These are phyloP conservation scores for Rhagophthalmus giganteus DNA, from an alignment of 2,888 invertebrate genomes.

Conservation along the genomic window DNA sequence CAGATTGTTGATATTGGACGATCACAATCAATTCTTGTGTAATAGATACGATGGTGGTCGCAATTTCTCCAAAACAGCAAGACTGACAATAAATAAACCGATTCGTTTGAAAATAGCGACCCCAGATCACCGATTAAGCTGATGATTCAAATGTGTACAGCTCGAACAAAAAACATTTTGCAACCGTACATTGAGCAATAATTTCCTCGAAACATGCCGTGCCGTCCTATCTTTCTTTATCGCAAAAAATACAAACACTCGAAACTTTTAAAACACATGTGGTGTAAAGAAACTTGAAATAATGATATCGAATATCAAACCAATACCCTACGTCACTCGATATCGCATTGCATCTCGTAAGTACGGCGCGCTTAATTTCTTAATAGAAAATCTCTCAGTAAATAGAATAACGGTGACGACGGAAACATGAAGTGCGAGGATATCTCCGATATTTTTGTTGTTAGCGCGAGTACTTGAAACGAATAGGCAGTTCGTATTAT, in stretches of 20 bases:
- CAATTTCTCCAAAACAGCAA: too few species aligned
- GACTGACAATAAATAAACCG: too few species aligned
- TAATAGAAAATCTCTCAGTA: conserved; percentile 5
- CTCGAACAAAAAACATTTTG: too few species aligned
- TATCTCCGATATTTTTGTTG: not conserved
- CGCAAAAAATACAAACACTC: too few species aligned
- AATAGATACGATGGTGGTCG: too few species aligned
- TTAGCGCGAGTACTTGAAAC: not conserved
- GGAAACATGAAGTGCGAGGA: conserved; percentile 10
- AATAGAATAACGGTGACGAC: not conserved
- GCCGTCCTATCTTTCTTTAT: too few species aligned
- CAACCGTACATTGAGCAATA: too few species aligned
- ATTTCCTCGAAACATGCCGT: too few species aligned
- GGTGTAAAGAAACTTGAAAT: conserved; percentile 16
- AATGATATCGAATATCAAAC: conserved; percentile 13
- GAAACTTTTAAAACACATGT: conserved; percentile 8
- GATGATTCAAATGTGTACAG: too few species aligned
- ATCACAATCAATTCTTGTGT: too few species aligned
- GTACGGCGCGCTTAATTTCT: conserved; percentile 5
- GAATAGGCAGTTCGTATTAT: not conserved
- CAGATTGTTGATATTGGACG: too few species aligned
- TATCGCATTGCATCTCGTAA: conserved; percentile 18
- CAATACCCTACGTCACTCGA: conserved; percentile 10
- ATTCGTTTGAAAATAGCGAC: not conserved
- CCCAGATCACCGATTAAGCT: not conserved